These are phyloP conservation scores for Mactromeris polynyma DNA, from an alignment of 2,888 invertebrate genomes.

Conservation along the genomic window DNA sequence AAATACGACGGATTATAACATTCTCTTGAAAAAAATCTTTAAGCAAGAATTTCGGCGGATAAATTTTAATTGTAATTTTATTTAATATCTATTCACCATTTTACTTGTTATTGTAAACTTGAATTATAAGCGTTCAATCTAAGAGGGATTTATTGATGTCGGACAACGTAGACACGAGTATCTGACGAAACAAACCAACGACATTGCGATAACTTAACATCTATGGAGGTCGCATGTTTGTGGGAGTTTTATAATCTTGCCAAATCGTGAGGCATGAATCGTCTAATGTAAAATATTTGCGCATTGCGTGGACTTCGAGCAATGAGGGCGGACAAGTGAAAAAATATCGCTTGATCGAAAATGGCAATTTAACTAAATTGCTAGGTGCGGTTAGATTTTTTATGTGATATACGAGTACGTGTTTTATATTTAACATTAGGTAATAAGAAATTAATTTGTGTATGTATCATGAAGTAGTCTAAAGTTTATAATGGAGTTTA, in stretches of 20 bases:
- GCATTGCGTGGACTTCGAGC: neutral
- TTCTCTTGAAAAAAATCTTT: too few species aligned
- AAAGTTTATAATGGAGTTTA: neutral
- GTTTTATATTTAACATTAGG: neutral
- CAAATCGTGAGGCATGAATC: neutral
- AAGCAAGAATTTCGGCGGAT: too few species aligned
- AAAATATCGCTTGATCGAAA: neutral
- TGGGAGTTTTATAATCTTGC: neutral
- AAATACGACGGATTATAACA: too few species aligned
- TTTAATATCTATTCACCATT: neutral
- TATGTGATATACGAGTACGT: neutral
- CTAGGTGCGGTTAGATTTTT: constrained; percentile 4
- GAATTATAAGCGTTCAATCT: neutral
- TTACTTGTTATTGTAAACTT: neutral
- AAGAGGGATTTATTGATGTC: neutral
- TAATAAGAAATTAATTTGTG: neutral
- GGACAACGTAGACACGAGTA: neutral
- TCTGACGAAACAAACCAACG: neutral
- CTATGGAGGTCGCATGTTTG: neutral
- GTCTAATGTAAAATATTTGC: neutral
- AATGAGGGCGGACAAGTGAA: neutral
- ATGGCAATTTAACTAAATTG: neutral
- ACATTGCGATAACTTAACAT: neutral
- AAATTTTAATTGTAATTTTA: too few species aligned
- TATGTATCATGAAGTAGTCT: neutral